Evolutionary conservation across 2,797 vertebrate genomes (phyloP).

Genomic region (Enoplosus armatus): DNA sequence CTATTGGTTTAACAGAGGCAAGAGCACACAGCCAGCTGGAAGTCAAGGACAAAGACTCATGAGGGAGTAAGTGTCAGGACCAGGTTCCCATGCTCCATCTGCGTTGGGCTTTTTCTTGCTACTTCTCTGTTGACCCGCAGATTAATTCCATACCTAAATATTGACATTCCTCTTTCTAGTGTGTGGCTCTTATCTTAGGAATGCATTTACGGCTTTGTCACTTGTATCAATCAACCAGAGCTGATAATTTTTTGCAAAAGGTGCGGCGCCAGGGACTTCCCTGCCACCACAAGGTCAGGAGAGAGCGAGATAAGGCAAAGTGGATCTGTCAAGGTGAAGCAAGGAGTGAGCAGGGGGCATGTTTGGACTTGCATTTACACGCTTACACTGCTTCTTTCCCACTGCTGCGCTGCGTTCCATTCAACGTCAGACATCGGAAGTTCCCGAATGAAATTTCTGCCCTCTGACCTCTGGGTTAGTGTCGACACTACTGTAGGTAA

Average conservation of each 20-base stretch:
- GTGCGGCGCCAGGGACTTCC: slow-evolving; percentile 65
- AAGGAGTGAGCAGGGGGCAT: not conserved
- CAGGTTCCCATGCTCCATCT: slow-evolving; percentile 69
- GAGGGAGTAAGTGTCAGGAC: slow-evolving; percentile 51
- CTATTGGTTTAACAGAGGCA: slow-evolving; percentile 65
- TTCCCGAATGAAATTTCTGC: slow-evolving; percentile 13
- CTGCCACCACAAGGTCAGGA: slow-evolving; percentile 57
- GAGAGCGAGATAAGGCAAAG: slow-evolving; percentile 52
- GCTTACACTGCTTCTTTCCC: not conserved
- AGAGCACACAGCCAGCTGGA: slow-evolving; percentile 67
- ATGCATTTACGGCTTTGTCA: slow-evolving; percentile 77
- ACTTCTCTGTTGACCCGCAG: slow-evolving; percentile 54
- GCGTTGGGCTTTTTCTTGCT: slow-evolving; percentile 44
- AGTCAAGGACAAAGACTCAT: slow-evolving; percentile 68
- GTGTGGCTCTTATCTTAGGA: slow-evolving; percentile 76
- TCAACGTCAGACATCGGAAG: slow-evolving; percentile 8
- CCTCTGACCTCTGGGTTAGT: slow-evolving; percentile 20
- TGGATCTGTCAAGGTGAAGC: slow-evolving; percentile 55
- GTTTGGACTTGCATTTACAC: slow-evolving; percentile 30
- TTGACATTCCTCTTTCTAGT: slow-evolving; percentile 74
- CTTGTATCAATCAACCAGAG: slow-evolving; percentile 72
- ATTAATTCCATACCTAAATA: slow-evolving; percentile 76
- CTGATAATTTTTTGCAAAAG: slow-evolving; percentile 77
- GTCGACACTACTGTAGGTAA: not conserved
- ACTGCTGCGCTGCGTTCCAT: slow-evolving; percentile 31